Percentiles rank a stretch among this genome's conserved stretches.
phyloP scores from a whole-genome alignment of 2,888 invertebrate genomes.

The Seladonia tumulorum region DNA sequence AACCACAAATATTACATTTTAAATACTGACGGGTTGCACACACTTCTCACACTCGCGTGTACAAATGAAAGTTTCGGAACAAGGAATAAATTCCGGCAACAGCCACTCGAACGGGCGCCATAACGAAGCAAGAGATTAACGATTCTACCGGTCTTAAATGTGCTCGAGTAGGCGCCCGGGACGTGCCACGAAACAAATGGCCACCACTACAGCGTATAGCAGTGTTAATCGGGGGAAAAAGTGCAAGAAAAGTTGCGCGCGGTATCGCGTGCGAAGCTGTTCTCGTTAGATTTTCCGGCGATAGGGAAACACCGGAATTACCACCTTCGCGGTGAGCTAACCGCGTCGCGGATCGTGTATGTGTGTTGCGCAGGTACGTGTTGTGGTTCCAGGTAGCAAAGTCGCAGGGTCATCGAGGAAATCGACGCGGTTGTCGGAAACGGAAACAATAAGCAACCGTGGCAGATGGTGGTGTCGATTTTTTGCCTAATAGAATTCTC shows the following conservation, averaged over 20 bases:
- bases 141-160: neutral
- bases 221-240: neutral
- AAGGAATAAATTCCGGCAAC: neutral
- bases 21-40: too few relatives aligned
- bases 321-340: neutral
- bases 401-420: constrained; percentile 16
- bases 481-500: neutral
- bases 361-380: neutral
- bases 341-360: neutral
- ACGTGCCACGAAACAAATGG: neutral
- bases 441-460: constrained; percentile 40
- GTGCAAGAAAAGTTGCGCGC: neutral
- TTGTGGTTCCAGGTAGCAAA: neutral
- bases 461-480: constrained; percentile 29
- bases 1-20: neutral
- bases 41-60: too few relatives aligned
- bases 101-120: neutral
- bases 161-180: neutral
- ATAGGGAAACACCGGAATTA: constrained; percentile 3
- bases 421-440: constrained; percentile 33
- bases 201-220: neutral
- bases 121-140: neutral
- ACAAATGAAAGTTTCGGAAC: neutral
- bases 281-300: neutral
- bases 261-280: constrained; percentile 1